These are phyloP conservation scores for Aricia artaxerxes DNA, from an alignment of 2,888 invertebrate species.

Conservation along the genomic window DNA sequence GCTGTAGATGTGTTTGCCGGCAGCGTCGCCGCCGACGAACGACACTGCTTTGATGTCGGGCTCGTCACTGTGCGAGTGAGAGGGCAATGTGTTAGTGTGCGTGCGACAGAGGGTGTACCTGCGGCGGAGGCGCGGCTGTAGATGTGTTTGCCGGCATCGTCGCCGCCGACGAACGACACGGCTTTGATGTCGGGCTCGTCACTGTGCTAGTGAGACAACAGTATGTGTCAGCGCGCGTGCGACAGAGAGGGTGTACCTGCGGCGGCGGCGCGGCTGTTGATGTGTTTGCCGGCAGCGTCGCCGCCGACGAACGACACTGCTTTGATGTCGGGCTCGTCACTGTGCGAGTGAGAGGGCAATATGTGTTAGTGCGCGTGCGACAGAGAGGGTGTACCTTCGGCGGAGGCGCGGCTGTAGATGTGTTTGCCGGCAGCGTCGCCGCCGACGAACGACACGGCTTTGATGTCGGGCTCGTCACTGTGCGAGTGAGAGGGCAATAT, in stretches of 20 bases:
- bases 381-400: conserved; percentile 84
- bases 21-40: conserved; percentile 98
- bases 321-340: conserved; percentile 96
- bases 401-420: conserved; percentile 95
- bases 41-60: conserved; percentile 98
- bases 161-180: conserved; percentile 99
- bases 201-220: conserved; percentile 55
- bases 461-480: conserved; percentile 95
- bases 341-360: too few species aligned
- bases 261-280: conserved; percentile 94
- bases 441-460: conserved; percentile 98
- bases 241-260: conserved; percentile 83
- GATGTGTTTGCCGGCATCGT: conserved; percentile 97
- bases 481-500: too few species aligned
- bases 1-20: conserved; percentile 97
- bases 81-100: not conserved
- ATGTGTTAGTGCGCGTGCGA: not conserved
- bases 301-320: conserved; percentile 99
- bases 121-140: conserved; percentile 94
- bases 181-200: conserved; percentile 97
- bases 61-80: conserved; percentile 83
- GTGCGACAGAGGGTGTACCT: conserved; percentile 79
- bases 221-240: not conserved
- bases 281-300: conserved; percentile 96
- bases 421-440: conserved; percentile 97